Percentiles rank a stretch among this genome's conserved stretches.
These are phyloP conservation scores for Acropora yongei DNA, from an alignment of 64 coral and sea anemone genomes.

Conservation along the genomic window DNA sequence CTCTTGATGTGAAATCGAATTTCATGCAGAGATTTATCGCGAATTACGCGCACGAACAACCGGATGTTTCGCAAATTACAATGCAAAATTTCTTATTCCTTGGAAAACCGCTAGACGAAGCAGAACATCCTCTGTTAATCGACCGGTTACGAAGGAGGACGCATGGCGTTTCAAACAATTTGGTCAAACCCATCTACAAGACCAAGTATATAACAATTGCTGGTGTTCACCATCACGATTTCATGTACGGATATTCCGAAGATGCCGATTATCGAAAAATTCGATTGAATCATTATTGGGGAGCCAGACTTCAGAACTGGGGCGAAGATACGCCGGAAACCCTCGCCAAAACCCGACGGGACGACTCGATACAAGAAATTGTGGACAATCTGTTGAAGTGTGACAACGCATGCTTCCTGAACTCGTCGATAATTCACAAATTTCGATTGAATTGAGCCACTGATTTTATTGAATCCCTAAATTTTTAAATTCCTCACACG, in stretches of 20 bases:
- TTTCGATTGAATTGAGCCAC: constrained; percentile 24
- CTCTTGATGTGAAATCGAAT: constrained; percentile 54
- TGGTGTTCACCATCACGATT: constrained; percentile 69
- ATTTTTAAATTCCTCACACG: neutral
- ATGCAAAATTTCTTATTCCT: constrained; percentile 86
- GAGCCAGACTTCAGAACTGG: constrained; percentile 75
- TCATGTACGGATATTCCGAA: neutral
- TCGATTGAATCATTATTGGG: constrained; percentile 83
- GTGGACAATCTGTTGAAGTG: neutral
- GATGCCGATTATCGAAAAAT: constrained; percentile 22
- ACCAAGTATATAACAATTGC: constrained; percentile 22
- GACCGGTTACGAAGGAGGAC: constrained; percentile 75
- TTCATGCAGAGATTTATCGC: constrained; percentile 72
- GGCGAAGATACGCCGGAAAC: constrained; percentile 80
- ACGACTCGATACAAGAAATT: constrained; percentile 42
- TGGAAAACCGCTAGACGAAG: constrained; percentile 78
- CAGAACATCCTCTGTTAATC: constrained; percentile 42
- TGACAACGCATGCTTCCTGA: neutral
- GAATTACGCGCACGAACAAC: constrained; percentile 19
- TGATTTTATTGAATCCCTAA: neutral
- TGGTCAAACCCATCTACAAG: constrained; percentile 87
- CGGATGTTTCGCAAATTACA: constrained; percentile 64
- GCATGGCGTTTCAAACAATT: constrained; percentile 53
- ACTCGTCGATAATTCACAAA: constrained; percentile 24
- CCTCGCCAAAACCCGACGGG: constrained; percentile 51